Evolutionary conservation across 1,140 invertebrate genomes (phyloP), one percentile per base, ranked within the genome.

Genomic region (Micrasema minimum): DNA sequence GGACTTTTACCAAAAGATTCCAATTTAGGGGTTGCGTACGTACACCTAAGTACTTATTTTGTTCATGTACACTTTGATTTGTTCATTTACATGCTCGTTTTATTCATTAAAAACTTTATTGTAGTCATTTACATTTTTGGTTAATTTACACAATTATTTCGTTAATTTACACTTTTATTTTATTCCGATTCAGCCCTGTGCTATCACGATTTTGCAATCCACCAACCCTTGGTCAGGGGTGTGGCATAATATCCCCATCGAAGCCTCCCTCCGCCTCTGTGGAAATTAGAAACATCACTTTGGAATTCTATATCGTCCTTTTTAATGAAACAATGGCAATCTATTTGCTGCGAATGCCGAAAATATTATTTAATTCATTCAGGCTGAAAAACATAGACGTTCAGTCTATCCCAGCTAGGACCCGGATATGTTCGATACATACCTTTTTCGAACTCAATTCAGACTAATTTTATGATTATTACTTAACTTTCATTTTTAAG

Each of bases 231-330:
- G 1, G 22, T 4, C 1, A 6, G 12, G 37, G 55, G 55, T 59
- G 55, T 59, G 55, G 55, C 55, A 35, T 11, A 59, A 59, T 59
- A 16, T 59, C 16, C 55, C 22, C 11, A 22, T 43, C 37, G 35
- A 35, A 31, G n/a, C 0, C 51, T 23, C 10, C 51, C 14, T 10
- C 18, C 14, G 16, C 26, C 46, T 2, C 45, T 10, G 3, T 18
- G 1, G 45, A 12, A 2, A 48, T 14, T 20, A 20, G 16, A 14
- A 6, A 20, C 45, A 9, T 14, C 14, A 20, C 45, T 20, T 10
- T 20, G 7, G 18, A 48, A 11, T 48, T 48, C 7, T 14, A n/a
- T 14, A 48, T 16, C 46, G n/a, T 20, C n/a, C 20, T n/a, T 18
- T 16, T 10, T 20, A 11, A 48, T 6, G 6, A n/a, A 16, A 41